These are phyloP conservation scores for Pteronotus mesoamericanus DNA, from an alignment of 2,797 vertebrate genomes.

Conservation along the genomic window DNA sequence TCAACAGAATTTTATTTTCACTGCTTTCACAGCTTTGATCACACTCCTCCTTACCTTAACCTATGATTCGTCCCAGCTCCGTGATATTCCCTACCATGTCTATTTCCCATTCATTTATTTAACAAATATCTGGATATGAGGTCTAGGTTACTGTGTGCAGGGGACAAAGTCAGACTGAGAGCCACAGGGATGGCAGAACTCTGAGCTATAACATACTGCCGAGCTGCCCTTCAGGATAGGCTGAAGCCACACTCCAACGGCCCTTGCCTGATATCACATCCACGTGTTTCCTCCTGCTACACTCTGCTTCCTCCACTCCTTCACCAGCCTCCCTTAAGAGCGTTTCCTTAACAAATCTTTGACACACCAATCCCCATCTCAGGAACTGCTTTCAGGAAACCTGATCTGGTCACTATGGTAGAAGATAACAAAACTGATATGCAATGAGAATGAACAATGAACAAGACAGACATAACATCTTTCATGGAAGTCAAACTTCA, in stretches of 20 bases:
- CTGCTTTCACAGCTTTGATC: background rate
- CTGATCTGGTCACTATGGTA: background rate
- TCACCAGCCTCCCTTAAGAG: background rate
- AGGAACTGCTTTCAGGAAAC: background rate
- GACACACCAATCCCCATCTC: background rate
- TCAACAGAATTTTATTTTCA: background rate
- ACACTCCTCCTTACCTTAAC: background rate
- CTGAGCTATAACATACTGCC: rapidly evolving
- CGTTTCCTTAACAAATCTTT: background rate
- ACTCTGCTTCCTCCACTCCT: background rate
- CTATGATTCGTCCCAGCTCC: background rate
- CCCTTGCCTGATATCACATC: background rate
- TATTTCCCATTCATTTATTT: background rate
- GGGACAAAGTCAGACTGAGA: background rate
- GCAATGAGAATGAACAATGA: background rate
- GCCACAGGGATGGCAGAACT: background rate
- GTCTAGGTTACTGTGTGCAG: background rate
- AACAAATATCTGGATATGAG: background rate
- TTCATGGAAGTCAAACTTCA: background rate
- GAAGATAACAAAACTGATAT: background rate
- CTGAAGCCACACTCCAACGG: background rate
- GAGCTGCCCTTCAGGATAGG: background rate
- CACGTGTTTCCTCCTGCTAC: background rate
- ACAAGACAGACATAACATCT: background rate
- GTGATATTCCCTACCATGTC: background rate